Percentiles rank a stretch among this genome's conserved stretches.
phyloP scores from a whole-genome alignment of 2,113 vertebrate species.

The Apeltes quadracus region DNA sequence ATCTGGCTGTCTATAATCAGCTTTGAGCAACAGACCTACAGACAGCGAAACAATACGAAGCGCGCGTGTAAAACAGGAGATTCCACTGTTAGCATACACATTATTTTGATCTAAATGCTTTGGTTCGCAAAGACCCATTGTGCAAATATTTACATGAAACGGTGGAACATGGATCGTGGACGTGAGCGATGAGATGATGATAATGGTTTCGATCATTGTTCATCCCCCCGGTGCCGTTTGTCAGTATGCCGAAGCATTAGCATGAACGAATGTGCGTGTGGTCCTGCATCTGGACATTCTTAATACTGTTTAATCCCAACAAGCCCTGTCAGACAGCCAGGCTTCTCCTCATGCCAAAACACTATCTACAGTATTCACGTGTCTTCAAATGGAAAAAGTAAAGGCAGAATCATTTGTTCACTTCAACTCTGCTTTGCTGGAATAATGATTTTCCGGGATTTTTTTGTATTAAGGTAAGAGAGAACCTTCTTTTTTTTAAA shows the following conservation, averaged over 20 bases:
- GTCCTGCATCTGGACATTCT: constrained; percentile 74
- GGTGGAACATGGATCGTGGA: neutral
- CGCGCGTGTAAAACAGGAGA: constrained; percentile 38
- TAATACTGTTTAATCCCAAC: constrained; percentile 78
- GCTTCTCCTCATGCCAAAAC: constrained; percentile 48
- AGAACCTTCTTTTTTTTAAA: neutral
- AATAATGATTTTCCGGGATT: constrained; percentile 11
- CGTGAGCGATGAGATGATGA: constrained; percentile 21
- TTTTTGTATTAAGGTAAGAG: constrained; percentile 57
- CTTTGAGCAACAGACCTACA: constrained; percentile 66
- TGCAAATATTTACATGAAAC: constrained; percentile 6
- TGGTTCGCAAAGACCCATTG: neutral
- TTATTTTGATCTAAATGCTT: neutral
- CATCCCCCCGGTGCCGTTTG: constrained; percentile 33
- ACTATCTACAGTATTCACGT: constrained; percentile 43
- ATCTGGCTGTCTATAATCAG: constrained; percentile 77
- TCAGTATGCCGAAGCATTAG: constrained; percentile 57
- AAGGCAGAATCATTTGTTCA: constrained; percentile 26
- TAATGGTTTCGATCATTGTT: constrained; percentile 32
- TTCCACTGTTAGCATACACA: constrained; percentile 7
- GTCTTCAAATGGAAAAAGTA: constrained; percentile 54
- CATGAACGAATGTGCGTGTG: constrained; percentile 57
- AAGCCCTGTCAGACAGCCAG: constrained; percentile 45
- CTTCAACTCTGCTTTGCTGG: constrained; percentile 19
- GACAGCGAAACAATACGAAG: constrained; percentile 43